Base-by-base conservation (phyloP, 2,113 vertebrate genomes). In the Tauraco erythrolophus region DNA sequence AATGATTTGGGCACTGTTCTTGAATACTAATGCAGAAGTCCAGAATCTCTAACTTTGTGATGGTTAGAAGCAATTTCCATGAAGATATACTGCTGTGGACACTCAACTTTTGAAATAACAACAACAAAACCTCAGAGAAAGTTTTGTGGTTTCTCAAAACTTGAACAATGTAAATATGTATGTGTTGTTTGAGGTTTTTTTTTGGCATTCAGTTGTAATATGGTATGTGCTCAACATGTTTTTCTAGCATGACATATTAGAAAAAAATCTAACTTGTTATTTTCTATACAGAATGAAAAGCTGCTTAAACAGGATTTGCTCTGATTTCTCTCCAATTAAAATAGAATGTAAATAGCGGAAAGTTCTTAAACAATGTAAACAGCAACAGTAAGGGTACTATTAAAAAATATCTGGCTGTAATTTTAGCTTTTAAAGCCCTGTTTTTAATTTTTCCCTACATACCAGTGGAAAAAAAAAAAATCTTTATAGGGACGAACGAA, bases 251-350 rank as follows among this genome's bases (percentile, higher is more conserved):
- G 61, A 61, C 41, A 50, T 64, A 86, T 66, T 79, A 91, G 80
- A 66, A 89, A 79, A 89, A 94, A 71, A 1, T 27, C 24, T 30
- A 76, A 85, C 27, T 77, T 75, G 5, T 66, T 90, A n/a, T 92
- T 95, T 92, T 96, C 51, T 82, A 53, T 68, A 23, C 23, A 94
- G 43, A 50, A 31, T 65, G 72, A 88, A 90, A 97, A 96, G 50
- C 50, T 75, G 33, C 57, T 92, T 88, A 56, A 77, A 83, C 8
- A 66, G 33, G 68, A 85, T 89, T 93, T 90, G n/a, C 14, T 88
- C 76, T 93, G 56, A 97, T 94, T 95, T 94, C n/a, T 84, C 46
- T 86, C 41, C 75, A 93, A 86, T 95, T 96, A 96, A 89, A 93
- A 83, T 5, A 83, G 31, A 95, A 92, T 70, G 60, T 8, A 92